Conservation (phyloP, 2,888 invertebrate species). For the Lasius platythorax region DNA sequence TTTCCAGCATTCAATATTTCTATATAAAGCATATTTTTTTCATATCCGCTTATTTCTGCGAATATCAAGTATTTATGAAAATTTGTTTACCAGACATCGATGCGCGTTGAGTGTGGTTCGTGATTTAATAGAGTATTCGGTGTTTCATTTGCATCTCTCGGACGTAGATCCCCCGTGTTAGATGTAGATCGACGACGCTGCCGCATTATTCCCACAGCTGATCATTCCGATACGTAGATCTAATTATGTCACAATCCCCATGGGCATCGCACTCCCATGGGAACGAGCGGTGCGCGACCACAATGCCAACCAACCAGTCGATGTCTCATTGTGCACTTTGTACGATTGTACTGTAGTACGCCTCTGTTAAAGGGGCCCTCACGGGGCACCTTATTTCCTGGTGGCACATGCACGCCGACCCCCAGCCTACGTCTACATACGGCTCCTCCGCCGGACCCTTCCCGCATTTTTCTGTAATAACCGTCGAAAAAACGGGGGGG, state of each 20-base stretch:
- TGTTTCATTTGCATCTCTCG: conserved; percentile 38
- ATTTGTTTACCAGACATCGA: conserved; percentile 10
- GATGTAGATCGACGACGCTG: conserved; percentile 66
- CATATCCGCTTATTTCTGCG: neutral
- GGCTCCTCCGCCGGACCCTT: conserved; percentile 57
- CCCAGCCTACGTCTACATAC: conserved; percentile 51
- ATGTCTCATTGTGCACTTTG: conserved; percentile 83
- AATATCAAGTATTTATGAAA: neutral
- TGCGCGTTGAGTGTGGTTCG: conserved; percentile 8
- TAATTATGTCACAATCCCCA: conserved; percentile 83
- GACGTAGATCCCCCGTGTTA: conserved; percentile 54
- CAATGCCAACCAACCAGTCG: conserved; percentile 78
- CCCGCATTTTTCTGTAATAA: conserved; percentile 73
- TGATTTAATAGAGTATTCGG: conserved; percentile 28
- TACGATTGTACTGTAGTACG: conserved; percentile 80
- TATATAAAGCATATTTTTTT: neutral
- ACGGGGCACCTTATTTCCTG: conserved; percentile 69
- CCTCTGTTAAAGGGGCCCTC: conserved; percentile 72
- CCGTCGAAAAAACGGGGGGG: conserved; percentile 61
- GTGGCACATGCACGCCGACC: conserved; percentile 59
- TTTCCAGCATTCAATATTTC: neutral
- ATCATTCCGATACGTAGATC: conserved; percentile 83
- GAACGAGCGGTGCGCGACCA: conserved; percentile 81
- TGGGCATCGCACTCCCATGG: conserved; percentile 80
- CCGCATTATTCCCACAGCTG: conserved; percentile 80